Conservation (phyloP, 2,888 invertebrate species). For the Atrina japonica region DNA sequence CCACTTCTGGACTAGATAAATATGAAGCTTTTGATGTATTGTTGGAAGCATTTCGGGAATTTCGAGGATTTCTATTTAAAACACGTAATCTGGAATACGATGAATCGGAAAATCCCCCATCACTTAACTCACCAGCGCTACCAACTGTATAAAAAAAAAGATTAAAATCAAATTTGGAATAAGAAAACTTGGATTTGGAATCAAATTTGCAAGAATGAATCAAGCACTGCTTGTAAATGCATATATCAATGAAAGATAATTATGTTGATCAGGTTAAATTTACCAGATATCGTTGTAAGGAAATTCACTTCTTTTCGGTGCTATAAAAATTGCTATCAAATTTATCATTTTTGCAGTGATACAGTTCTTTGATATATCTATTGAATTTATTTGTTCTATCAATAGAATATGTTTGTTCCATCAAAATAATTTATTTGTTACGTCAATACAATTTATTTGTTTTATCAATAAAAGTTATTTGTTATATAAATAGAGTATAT, state of each 20-base stretch:
- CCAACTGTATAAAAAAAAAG: slow-evolving; percentile 60
- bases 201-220: not conserved
- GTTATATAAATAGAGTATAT: no score
- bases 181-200: not conserved
- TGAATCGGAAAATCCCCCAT: slow-evolving; percentile 72
- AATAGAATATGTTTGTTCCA: no score
- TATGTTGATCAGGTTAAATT: no score
- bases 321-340: no score
- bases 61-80: slow-evolving; percentile 30
- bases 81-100: slow-evolving; percentile 60
- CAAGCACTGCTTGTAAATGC: not conserved
- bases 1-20: slow-evolving; percentile 65
- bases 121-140: slow-evolving; percentile 73
- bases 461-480: no score
- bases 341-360: no score
- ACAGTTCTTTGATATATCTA: no score
- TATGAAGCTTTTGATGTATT: slow-evolving; percentile 44
- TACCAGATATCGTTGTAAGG: no score
- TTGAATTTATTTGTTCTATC: no score
- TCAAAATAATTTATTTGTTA: no score
- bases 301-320: no score
- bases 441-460: no score
- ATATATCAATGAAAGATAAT: not conserved
- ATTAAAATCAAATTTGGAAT: not conserved
- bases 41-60: slow-evolving; percentile 6